These are phyloP conservation scores for Melanostoma mellinum DNA, from an alignment of 2,888 invertebrate species.

Conservation along the genomic window DNA sequence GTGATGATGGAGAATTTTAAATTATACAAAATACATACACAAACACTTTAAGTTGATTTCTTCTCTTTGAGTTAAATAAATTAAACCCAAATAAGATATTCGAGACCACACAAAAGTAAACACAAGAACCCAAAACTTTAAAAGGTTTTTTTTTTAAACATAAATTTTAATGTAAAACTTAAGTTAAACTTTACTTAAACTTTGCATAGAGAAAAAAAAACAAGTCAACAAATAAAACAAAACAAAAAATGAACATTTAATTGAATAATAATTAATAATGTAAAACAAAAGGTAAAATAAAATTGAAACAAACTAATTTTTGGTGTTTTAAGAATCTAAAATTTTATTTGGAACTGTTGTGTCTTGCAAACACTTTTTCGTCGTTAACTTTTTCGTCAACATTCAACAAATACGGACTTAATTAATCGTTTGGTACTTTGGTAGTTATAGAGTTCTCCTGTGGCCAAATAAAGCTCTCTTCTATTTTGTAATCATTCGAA, in stretches of 20 bases:
- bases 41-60: constrained; percentile 12
- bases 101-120: constrained; percentile 39
- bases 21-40: constrained; percentile 6
- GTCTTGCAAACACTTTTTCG: too few relatives aligned
- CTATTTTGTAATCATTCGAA: too few relatives aligned
- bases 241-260: constrained; percentile 43
- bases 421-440: too few relatives aligned
- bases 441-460: too few relatives aligned
- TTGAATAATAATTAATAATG: constrained; percentile 70
- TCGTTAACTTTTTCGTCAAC: too few relatives aligned
- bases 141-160: constrained; percentile 24
- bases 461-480: too few relatives aligned
- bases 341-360: too few relatives aligned
- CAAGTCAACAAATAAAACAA: constrained; percentile 33
- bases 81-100: constrained; percentile 21
- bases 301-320: constrained; percentile 68
- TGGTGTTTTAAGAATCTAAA: constrained; percentile 48
- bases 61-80: constrained; percentile 36
- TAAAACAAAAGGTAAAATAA: constrained; percentile 58
- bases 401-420: too few relatives aligned
- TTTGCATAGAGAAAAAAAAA: constrained; percentile 29
- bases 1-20: constrained; percentile 50
- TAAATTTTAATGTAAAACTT: constrained; percentile 55
- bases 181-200: constrained; percentile 66
- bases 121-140: constrained; percentile 26